Conservation (phyloP, 1,140 invertebrate genomes). For the Protaetia brevitarsis region DNA sequence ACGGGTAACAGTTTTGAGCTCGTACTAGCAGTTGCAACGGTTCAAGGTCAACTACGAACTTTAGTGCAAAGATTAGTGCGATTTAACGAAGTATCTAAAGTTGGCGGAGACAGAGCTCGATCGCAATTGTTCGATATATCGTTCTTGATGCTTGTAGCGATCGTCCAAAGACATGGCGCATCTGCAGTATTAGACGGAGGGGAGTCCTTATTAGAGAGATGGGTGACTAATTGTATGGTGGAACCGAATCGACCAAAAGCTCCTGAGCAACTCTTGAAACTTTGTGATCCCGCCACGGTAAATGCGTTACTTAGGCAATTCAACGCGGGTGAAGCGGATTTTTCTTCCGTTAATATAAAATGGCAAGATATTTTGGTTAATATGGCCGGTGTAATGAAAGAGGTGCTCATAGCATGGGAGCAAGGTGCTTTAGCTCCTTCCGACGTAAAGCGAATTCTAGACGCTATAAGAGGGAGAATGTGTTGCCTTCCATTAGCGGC, state of each 20-base stretch:
- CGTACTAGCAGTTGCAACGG: slow-evolving; percentile 84
- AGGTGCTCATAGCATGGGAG: slow-evolving; percentile 80
- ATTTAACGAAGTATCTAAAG: slow-evolving; percentile 87
- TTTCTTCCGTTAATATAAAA: slow-evolving; percentile 66
- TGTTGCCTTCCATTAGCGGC: slow-evolving; percentile 87
- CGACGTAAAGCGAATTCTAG: slow-evolving; percentile 84
- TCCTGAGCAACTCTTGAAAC: slow-evolving; percentile 75
- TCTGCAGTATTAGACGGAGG: slow-evolving; percentile 60
- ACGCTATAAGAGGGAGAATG: slow-evolving; percentile 78
- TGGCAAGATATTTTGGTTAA: slow-evolving; percentile 86
- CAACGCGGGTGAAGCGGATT: slow-evolving; percentile 65
- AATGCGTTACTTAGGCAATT: slow-evolving; percentile 80
- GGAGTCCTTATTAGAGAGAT: slow-evolving; percentile 90
- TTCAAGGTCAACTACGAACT: slow-evolving; percentile 82
- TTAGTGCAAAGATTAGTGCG: slow-evolving; percentile 87
- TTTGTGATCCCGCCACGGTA: slow-evolving; percentile 73
- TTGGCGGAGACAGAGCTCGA: slow-evolving; percentile 62
- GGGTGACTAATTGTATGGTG: slow-evolving; percentile 88
- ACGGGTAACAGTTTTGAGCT: slow-evolving; percentile 80
- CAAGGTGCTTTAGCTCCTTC: slow-evolving; percentile 70
- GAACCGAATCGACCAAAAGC: slow-evolving; percentile 84
- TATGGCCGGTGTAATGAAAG: slow-evolving; percentile 63
- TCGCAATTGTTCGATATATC: slow-evolving; percentile 90
- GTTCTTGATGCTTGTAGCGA: slow-evolving; percentile 88
- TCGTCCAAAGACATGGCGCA: slow-evolving; percentile 87